These are phyloP conservation scores for Neosalanx taihuensis DNA, from an alignment of 2,797 vertebrate species.

Conservation along the genomic window DNA sequence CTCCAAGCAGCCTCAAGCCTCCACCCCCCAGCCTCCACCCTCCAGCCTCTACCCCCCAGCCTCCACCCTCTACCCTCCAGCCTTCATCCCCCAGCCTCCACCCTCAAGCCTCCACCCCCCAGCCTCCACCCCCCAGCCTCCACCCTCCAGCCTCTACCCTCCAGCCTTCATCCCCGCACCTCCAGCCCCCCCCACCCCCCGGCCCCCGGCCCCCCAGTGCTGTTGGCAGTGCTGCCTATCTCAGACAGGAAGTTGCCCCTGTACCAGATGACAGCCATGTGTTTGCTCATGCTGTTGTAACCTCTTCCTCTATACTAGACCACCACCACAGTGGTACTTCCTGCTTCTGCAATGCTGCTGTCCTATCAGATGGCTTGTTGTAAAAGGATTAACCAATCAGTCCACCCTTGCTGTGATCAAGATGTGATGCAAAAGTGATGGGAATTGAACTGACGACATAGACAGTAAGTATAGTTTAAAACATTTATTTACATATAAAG, in stretches of 20 bases:
- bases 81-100: neutral
- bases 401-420: conserved; percentile 9
- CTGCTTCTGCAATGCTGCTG: conserved; percentile 35
- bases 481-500: conserved; percentile 64
- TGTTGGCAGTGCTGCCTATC: conserved; percentile 72
- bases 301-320: conserved; percentile 4
- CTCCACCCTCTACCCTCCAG: too few relatives aligned
- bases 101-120: neutral
- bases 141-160: too few relatives aligned
- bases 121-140: conserved; percentile 2
- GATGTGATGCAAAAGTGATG: conserved; percentile 18
- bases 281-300: conserved; percentile 49
- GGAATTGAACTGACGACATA: conserved; percentile 46
- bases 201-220: conserved; percentile 23
- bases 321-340: conserved; percentile 22
- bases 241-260: conserved; percentile 70
- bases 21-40: neutral
- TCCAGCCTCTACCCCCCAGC: neutral
- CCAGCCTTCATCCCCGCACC: conserved; percentile 9
- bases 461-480: conserved; percentile 48
- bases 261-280: conserved; percentile 62
- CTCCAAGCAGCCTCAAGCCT: neutral
- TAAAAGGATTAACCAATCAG: conserved; percentile 22
- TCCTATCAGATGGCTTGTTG: conserved; percentile 6
- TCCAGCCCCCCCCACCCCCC: conserved; percentile 5